These are phyloP conservation scores for Epiblema foenella DNA, from an alignment of 2,888 invertebrate genomes.

Conservation along the genomic window DNA sequence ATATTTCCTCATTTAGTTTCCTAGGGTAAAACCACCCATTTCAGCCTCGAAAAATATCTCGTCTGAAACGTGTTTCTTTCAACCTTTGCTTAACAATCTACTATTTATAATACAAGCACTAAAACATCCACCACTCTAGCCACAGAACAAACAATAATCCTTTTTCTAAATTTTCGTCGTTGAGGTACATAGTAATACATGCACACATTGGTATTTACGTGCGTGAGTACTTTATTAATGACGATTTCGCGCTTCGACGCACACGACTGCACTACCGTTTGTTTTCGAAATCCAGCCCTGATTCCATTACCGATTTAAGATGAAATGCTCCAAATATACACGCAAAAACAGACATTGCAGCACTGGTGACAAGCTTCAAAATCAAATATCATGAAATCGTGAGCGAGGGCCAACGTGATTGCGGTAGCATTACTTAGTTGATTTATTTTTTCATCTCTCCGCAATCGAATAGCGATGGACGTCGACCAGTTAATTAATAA, in stretches of 20 bases:
- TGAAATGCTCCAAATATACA: neutral
- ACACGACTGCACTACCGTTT: slow-evolving; percentile 65
- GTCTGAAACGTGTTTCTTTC: too few relatives aligned
- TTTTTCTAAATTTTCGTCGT: neutral
- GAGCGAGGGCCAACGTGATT: slow-evolving; percentile 20
- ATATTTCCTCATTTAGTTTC: too few relatives aligned
- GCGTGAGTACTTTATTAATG: slow-evolving; percentile 68
- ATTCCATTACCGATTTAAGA: slow-evolving; percentile 61
- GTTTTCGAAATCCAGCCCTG: slow-evolving; percentile 66
- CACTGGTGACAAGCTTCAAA: neutral
- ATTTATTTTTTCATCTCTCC: slow-evolving; percentile 73
- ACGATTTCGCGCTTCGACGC: slow-evolving; percentile 71
- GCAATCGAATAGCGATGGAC: slow-evolving; percentile 68
- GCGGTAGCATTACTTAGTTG: slow-evolving; percentile 57
- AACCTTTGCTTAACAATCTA: too few relatives aligned
- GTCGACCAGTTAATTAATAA: slow-evolving; percentile 79
- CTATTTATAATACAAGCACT: too few relatives aligned
- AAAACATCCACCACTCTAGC: too few relatives aligned
- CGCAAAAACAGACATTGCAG: neutral
- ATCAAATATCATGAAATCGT: neutral
- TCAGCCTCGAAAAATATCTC: too few relatives aligned
- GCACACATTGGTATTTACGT: slow-evolving; percentile 51
- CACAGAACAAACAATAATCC: slow-evolving; percentile 6
- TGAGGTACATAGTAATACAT: slow-evolving; percentile 29
- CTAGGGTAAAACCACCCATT: too few relatives aligned